Conservation (phyloP, 2,113 vertebrate genomes). For the Lonchura striata region DNA sequence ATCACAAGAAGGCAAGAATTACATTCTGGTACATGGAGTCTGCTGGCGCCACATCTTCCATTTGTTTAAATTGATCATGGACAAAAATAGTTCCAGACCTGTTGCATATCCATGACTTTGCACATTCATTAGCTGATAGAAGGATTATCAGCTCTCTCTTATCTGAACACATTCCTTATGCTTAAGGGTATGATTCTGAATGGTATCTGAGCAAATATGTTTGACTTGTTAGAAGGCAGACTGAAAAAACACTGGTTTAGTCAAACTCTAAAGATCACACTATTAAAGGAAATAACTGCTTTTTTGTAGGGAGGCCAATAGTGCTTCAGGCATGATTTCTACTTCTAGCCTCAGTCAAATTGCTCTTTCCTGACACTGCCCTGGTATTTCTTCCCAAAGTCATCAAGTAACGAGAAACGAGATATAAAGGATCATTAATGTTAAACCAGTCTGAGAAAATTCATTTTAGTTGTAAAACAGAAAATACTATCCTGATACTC, state of each 20-base stretch:
- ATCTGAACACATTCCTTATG: not conserved
- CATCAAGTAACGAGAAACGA: not conserved
- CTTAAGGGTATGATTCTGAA: not conserved
- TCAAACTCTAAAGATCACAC: not conserved
- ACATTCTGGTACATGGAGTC: not conserved
- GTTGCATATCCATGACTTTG: not conserved
- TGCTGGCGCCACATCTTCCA: not conserved
- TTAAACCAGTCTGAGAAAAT: not conserved
- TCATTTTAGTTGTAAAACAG: not conserved
- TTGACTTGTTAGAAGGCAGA: not conserved
- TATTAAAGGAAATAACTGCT: not conserved
- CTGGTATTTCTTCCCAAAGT: not conserved
- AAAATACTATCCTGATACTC: not conserved
- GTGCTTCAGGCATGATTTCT: not conserved
- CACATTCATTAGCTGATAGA: not conserved
- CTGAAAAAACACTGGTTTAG: not conserved
- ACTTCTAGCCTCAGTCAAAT: not conserved
- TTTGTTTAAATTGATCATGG: not conserved
- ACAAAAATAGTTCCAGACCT: not conserved
- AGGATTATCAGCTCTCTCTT: not conserved
- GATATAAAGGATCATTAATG: not conserved
- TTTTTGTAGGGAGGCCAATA: not conserved
- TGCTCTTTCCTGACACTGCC: not conserved
- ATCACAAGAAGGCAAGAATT: not conserved
- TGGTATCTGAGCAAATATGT: not conserved